These are phyloP conservation scores for Procavia capensis DNA, from an alignment of 2,113 vertebrate genomes.

Conservation along the genomic window DNA sequence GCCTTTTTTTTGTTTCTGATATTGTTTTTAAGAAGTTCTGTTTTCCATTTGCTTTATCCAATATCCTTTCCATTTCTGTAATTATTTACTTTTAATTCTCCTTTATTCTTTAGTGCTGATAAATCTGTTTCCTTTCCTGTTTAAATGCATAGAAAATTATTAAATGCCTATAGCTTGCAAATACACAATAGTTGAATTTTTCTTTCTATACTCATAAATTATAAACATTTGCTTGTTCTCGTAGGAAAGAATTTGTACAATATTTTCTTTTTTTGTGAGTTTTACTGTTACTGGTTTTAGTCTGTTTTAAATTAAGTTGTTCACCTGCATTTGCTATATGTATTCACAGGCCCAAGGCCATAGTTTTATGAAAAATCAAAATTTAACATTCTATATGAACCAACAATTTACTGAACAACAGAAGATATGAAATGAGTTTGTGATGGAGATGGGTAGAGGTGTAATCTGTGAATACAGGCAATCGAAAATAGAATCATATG, in stretches of 20 bases:
- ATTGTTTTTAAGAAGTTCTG: not conserved
- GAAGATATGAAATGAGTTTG: no score
- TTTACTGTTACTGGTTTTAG: not conserved
- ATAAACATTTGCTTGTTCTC: not conserved
- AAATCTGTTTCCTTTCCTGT: not conserved
- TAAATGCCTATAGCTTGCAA: no score
- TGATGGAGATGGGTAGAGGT: not conserved
- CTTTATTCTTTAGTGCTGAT: not conserved
- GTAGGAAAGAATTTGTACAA: not conserved
- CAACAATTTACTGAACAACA: no score
- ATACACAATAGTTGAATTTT: no score
- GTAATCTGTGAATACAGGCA: rapidly evolving
- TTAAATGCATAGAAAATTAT: not conserved
- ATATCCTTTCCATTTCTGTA: not conserved
- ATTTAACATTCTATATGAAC: no score
- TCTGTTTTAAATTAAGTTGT: not conserved
- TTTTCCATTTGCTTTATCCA: not conserved
- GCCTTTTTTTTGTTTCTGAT: not conserved
- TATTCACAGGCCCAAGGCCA: not conserved
- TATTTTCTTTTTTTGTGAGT: not conserved
- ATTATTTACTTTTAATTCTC: not conserved
- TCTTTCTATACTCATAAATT: no score
- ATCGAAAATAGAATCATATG: rapidly evolving
- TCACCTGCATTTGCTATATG: no score
- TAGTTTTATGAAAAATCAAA: not conserved